Evolutionary conservation across 2,888 invertebrate species (phyloP).

Genomic region (Hypercompe scribonia): DNA sequence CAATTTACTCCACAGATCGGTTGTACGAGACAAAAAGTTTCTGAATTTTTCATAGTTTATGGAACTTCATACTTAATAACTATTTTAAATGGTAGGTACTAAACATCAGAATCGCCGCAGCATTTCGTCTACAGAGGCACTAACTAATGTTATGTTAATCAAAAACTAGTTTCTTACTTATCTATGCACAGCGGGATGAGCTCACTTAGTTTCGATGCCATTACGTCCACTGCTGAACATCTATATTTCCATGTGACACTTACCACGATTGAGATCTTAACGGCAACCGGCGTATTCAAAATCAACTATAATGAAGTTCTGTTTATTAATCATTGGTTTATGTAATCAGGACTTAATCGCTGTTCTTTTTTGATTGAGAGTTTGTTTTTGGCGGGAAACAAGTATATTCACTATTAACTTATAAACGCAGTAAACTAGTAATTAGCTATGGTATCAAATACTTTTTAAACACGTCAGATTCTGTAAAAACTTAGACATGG

Average conservation of each 20-base stretch:
- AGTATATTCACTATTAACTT: neutral
- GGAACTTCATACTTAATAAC: no score
- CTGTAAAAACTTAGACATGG: neutral
- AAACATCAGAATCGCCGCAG: neutral
- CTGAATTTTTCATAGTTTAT: neutral
- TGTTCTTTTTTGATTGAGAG: neutral
- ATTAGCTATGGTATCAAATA: neutral
- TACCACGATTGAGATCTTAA: constrained; percentile 10
- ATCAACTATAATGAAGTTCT: neutral
- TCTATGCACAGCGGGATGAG: constrained; percentile 41
- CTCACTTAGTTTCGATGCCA: constrained; percentile 38
- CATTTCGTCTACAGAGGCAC: constrained; percentile 5
- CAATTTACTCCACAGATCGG: no score
- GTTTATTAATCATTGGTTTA: neutral
- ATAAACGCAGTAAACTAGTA: neutral
- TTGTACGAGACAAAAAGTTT: no score
- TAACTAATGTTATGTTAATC: constrained; percentile 34
- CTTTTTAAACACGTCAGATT: neutral
- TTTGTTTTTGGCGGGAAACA: neutral
- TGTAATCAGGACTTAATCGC: neutral
- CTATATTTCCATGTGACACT: constrained; percentile 43
- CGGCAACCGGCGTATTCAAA: neutral
- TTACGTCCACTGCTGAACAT: constrained; percentile 36
- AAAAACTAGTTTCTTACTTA: constrained; percentile 33
- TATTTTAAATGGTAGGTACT: no score